A percentile compares a stretch with the other conserved stretches of the same genome.
Evolutionary conservation across 2,113 vertebrate genomes (phyloP).

Genomic region (Gallinago paraguaiae): DNA sequence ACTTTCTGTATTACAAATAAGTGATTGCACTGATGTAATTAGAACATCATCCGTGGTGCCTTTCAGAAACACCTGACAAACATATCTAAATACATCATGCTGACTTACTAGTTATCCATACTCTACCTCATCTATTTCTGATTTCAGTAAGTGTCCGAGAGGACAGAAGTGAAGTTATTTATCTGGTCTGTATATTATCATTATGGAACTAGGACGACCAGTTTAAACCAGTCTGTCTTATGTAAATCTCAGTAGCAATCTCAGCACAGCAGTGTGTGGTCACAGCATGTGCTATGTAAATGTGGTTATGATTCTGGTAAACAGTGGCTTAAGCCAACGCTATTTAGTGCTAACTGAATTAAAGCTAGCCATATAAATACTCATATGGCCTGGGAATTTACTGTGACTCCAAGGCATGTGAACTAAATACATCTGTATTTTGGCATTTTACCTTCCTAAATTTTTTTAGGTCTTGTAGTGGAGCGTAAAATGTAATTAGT

Average conservation of each 20-base stretch:
- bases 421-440: background rate
- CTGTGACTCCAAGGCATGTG: background rate
- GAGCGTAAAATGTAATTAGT: background rate
- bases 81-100: background rate
- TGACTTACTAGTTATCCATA: background rate
- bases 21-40: background rate
- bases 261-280: background rate
- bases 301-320: background rate
- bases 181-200: background rate
- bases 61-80: background rate
- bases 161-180: background rate
- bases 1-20: background rate
- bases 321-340: background rate
- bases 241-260: background rate
- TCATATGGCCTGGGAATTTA: background rate
- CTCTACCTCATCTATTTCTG: background rate
- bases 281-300: background rate
- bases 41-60: background rate
- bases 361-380: background rate
- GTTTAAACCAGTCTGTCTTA: background rate
- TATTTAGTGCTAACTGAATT: background rate
- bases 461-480: background rate
- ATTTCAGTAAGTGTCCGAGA: background rate
- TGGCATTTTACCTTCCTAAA: background rate
- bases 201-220: background rate